Conservation (phyloP, 2,797 vertebrate genomes). For the Arremon brunneinucha region DNA sequence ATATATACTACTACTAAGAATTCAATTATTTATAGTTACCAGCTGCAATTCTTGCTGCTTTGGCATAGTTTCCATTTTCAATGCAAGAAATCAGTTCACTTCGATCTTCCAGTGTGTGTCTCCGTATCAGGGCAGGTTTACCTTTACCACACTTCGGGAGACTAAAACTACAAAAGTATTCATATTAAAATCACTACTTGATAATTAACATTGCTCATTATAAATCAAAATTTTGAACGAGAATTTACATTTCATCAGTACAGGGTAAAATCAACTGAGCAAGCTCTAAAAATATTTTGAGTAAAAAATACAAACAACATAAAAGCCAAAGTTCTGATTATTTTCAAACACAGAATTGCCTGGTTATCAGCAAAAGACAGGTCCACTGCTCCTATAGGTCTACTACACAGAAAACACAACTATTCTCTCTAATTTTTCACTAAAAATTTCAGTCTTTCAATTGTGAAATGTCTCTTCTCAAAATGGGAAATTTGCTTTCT, state of each 20-base stretch:
- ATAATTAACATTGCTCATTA: not conserved
- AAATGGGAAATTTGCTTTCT: not conserved
- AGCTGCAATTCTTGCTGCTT: slow-evolving; percentile 93
- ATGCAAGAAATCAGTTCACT: slow-evolving; percentile 95
- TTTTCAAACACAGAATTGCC: not conserved
- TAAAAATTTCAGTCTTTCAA: not conserved
- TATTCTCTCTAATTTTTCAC: not conserved
- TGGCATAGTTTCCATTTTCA: slow-evolving; percentile 95
- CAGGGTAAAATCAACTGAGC: not conserved
- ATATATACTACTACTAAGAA: not conserved
- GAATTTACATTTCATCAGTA: not conserved
- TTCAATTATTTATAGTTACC: slow-evolving; percentile 75
- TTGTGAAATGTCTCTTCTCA: not conserved
- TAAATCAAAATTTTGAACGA: not conserved
- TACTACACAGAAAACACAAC: not conserved
- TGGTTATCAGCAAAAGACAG: not conserved
- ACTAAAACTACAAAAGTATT: slow-evolving; percentile 73
- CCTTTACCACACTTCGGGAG: slow-evolving; percentile 93
- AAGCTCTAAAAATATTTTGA: not conserved
- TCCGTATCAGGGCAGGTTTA: slow-evolving; percentile 92
- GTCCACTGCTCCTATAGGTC: not conserved
- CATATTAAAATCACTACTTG: not conserved
- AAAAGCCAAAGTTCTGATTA: not conserved
- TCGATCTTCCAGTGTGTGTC: slow-evolving; percentile 93
- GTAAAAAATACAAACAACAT: not conserved